Evolutionary conservation across 2,797 vertebrate species (phyloP).

Genomic region (Acanthurus tractus): DNA sequence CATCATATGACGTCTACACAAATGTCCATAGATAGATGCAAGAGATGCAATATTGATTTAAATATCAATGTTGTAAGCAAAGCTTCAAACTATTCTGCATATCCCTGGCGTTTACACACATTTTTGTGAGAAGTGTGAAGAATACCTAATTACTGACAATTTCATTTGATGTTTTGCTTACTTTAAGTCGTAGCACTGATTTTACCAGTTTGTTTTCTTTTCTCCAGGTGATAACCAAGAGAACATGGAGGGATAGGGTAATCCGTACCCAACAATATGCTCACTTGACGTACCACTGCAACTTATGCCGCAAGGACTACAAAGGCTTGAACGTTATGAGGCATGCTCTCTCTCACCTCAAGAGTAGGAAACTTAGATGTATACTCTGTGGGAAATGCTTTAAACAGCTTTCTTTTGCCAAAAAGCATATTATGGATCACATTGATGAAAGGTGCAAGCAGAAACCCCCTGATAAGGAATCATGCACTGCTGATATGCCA

Average conservation of each 20-base stretch:
- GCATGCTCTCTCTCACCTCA: conserved; percentile 93
- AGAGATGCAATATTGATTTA: no score
- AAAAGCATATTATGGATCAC: conserved; percentile 93
- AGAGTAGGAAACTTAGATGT: conserved; percentile 83
- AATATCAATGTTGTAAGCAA: no score
- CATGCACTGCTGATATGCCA: background rate
- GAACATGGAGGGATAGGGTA: conserved; percentile 60
- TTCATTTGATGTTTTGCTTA: background rate
- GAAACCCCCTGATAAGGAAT: conserved; percentile 40
- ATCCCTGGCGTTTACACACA: no score
- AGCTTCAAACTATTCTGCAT: no score
- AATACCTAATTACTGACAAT: background rate
- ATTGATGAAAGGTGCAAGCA: conserved; percentile 88
- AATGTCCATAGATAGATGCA: no score
- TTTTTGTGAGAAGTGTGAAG: no score
- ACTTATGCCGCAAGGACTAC: conserved; percentile 91
- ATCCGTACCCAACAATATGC: conserved; percentile 63
- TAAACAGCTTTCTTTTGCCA: conserved; percentile 88
- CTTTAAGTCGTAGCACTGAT: background rate
- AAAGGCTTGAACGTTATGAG: conserved; percentile 93
- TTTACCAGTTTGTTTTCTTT: conserved; percentile 6
- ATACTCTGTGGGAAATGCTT: conserved; percentile 92
- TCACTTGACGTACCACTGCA: conserved; percentile 87
- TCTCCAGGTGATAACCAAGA: conserved; percentile 62
- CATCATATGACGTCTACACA: no score